Conservation (phyloP, 2,113 vertebrate genomes). For the Tachuris rubrigastra region DNA sequence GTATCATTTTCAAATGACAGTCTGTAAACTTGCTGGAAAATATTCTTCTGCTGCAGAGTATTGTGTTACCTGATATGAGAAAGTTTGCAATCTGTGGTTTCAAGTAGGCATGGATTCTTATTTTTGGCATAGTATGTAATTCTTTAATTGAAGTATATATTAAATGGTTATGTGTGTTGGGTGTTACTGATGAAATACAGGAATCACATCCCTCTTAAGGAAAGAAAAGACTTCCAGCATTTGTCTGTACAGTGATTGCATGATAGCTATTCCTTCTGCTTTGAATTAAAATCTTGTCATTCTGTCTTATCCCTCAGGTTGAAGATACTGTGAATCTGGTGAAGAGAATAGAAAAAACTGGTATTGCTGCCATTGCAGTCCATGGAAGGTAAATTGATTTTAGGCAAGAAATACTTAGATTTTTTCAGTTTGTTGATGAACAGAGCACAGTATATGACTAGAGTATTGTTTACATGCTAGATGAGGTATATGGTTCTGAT, state of each 20-base stretch:
- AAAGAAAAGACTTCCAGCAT: neutral
- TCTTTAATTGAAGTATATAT: neutral
- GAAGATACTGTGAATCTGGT: slow-evolving; percentile 88
- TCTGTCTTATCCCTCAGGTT: slow-evolving; percentile 72
- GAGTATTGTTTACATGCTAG: neutral
- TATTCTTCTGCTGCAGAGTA: neutral
- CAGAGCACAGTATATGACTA: neutral
- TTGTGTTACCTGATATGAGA: neutral
- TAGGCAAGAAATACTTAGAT: neutral
- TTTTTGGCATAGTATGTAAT: neutral
- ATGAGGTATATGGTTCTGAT: neutral
- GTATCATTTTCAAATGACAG: neutral
- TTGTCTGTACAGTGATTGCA: neutral
- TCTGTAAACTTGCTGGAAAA: neutral
- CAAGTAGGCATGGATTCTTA: neutral
- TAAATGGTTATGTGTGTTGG: neutral
- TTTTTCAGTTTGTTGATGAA: neutral
- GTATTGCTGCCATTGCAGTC: slow-evolving; percentile 90
- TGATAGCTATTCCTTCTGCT: neutral
- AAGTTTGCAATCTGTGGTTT: neutral
- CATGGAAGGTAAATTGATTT: slow-evolving; percentile 87
- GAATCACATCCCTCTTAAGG: neutral
- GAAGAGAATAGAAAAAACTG: slow-evolving; percentile 89
- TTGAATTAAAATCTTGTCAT: neutral
- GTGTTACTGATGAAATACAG: neutral